Conservation (phyloP, 1,140 invertebrate species). For the Lasaia peninsularis region DNA sequence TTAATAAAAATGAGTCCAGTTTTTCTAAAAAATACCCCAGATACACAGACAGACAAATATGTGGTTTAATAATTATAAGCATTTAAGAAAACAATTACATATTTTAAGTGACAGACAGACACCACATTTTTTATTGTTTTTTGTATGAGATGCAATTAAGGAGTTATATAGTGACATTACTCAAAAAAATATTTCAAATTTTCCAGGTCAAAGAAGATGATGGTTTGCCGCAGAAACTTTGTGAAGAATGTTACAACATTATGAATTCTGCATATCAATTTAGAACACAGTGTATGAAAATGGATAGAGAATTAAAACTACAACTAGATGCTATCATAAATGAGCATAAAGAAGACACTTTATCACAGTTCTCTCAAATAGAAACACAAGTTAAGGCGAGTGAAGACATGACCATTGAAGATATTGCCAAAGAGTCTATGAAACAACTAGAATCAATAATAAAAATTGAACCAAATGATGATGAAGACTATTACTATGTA, state of each 20-base stretch:
- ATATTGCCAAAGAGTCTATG: conserved; percentile 52
- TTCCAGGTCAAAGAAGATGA: conserved; percentile 66
- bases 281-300: conserved; percentile 64
- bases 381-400: conserved; percentile 32
- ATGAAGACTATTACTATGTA: conserved; percentile 68
- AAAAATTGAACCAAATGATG: conserved; percentile 60
- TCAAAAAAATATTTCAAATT: conserved; percentile 2
- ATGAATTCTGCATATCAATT: conserved; percentile 68
- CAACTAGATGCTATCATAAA: conserved; percentile 44
- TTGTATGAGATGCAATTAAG: no score
- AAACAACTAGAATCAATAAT: conserved; percentile 64
- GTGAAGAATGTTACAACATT: conserved; percentile 50
- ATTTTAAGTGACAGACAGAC: no score
- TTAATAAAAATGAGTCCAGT: no score
- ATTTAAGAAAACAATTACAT: no score
- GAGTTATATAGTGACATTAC: no score
- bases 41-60: no score
- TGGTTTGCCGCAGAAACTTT: conserved; percentile 63
- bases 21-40: no score
- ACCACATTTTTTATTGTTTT: no score
- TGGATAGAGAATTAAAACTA: conserved; percentile 59
- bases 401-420: conserved; percentile 34
- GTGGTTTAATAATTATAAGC: no score
- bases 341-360: conserved; percentile 28
- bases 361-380: conserved; percentile 26